Percentiles rank a stretch among this genome's conserved stretches.
Conservation (phyloP, 2,888 invertebrate genomes). For the Eilema sororculum region DNA sequence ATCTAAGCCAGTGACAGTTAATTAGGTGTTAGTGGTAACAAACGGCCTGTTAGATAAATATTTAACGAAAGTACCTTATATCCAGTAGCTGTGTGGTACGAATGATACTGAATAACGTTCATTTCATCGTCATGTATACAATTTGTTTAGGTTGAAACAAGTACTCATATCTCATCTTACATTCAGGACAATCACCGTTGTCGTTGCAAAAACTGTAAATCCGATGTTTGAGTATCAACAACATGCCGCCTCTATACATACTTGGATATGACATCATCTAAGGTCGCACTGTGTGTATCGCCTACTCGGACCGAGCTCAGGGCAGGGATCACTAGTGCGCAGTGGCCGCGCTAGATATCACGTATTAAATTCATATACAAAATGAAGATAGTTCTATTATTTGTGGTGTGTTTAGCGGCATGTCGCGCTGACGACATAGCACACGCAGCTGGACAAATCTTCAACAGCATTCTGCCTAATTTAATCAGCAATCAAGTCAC, state of each 20-base stretch:
- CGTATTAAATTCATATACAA: slow-evolving; percentile 64
- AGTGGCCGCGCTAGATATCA: slow-evolving; percentile 72
- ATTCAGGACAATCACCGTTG: slow-evolving; percentile 64
- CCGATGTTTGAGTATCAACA: slow-evolving; percentile 74
- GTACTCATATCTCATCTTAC: slow-evolving; percentile 52
- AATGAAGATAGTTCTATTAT: slow-evolving; percentile 72
- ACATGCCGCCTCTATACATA: slow-evolving; percentile 67
- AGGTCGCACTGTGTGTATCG: slow-evolving; percentile 81
- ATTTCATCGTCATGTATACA: slow-evolving; percentile 58
- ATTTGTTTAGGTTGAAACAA: slow-evolving; percentile 61
- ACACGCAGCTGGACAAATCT: slow-evolving; percentile 81
- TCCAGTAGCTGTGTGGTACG: background rate
- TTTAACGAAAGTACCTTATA: background rate
- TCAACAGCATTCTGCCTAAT: slow-evolving; percentile 79
- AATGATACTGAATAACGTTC: background rate
- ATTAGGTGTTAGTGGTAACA: background rate
- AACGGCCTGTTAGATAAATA: background rate
- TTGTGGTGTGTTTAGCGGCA: slow-evolving; percentile 66
- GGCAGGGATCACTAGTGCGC: slow-evolving; percentile 83
- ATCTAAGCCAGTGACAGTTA: background rate
- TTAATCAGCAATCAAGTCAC: slow-evolving; percentile 75
- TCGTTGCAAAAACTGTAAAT: slow-evolving; percentile 74
- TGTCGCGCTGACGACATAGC: slow-evolving; percentile 76
- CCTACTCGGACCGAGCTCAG: slow-evolving; percentile 62
- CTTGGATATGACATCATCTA: slow-evolving; percentile 78